Base-by-base conservation (phyloP, 2,113 vertebrate genomes). In the Colistium nudipinnis region DNA sequence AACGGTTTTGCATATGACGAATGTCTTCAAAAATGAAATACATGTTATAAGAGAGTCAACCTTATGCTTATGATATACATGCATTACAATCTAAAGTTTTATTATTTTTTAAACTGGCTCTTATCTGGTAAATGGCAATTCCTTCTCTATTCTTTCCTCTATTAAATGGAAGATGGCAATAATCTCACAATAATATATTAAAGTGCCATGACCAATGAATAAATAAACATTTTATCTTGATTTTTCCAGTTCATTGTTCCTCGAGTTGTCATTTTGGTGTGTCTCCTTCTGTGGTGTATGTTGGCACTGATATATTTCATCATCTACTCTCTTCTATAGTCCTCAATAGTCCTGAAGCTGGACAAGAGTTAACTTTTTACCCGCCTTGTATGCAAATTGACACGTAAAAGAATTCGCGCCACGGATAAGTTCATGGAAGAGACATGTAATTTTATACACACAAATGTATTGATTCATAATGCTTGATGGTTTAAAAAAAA, bases 341-440 rank as follows among this genome's bases (percentile, higher is more conserved):
- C n/a, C n/a, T n/a, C n/a, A n/a, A 43, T 0, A 60, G 9, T 30
- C 44, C 24, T 27, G 7, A 38, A 16, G 27, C 61, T 84, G 81
- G 66, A 75, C 17, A 17, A 25, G 4, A 22, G 0, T 70, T 52
- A 70, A 64, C 11, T 52, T 30, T 88, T 89, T 87, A 84, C 89
- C 70, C 90, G 89, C 90, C 70, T 76, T 81, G 75, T 65, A 91
- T 91, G 90, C 74, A 91, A 91, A 93, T 85, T 0, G 8, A 0
- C 7, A 57, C 70, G 33, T 24, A 63, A 68, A 69, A 71, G 54
- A n/a, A 59, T 86, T 93, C 92, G 91, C 93, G 93, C 92, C 91
- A 86, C 41, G 28, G 33, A 4, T 3, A 20, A 78, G 79, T 20
- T 33, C 91, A 33, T 87, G 59, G 39, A 91, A 90, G 88, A n/a